Evolutionary conservation across 2,797 vertebrate species (phyloP).

Genomic region (Intellagama lesueurii): DNA sequence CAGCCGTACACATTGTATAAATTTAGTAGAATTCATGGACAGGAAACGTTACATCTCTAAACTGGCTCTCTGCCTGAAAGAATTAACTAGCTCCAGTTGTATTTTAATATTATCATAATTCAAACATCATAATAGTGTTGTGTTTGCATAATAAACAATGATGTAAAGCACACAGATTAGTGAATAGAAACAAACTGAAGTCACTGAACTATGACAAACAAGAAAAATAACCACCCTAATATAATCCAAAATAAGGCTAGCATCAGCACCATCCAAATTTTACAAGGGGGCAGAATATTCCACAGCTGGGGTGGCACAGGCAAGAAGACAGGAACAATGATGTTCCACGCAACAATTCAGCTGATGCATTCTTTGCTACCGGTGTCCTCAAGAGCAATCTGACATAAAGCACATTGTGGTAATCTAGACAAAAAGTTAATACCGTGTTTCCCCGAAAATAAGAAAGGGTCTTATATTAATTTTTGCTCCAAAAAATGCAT

Average conservation of each 20-base stretch:
- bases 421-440: not conserved
- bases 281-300: too few species aligned
- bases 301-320: too few species aligned
- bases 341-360: not conserved
- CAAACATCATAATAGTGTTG: not conserved
- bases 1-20: not conserved
- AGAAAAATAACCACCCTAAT: too few species aligned
- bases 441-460: too few species aligned
- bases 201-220: too few species aligned
- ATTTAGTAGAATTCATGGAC: constrained; percentile 8
- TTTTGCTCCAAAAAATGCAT: too few species aligned
- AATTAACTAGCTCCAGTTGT: not conserved
- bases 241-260: too few species aligned
- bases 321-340: too few species aligned
- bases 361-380: not conserved
- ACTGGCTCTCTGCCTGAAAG: not conserved
- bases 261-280: too few species aligned
- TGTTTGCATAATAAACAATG: not conserved
- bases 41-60: not conserved
- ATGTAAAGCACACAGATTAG: too few species aligned
- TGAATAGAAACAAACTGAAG: too few species aligned
- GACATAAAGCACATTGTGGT: not conserved
- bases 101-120: not conserved
- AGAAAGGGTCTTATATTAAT: too few species aligned
- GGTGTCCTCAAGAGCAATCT: not conserved